Conservation (phyloP, 2,113 vertebrate species). For the Barbus barbus region DNA sequence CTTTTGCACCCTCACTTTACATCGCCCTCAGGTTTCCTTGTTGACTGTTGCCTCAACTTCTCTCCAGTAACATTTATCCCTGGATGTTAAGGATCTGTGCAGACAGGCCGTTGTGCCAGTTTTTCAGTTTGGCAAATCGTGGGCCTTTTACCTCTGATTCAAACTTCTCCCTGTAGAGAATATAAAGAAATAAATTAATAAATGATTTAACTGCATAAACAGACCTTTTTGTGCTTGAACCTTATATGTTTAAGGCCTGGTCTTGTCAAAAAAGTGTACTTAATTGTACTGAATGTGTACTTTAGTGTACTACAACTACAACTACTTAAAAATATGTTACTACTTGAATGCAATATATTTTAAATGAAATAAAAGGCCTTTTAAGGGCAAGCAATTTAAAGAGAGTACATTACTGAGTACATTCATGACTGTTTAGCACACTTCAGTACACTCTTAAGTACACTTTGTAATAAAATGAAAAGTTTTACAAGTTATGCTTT, state of each 20-base stretch:
- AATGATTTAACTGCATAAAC: background rate
- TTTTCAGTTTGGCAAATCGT: slow-evolving; percentile 99
- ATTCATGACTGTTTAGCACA: too few species aligned
- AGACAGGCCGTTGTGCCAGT: slow-evolving; percentile 97
- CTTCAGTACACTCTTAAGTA: too few species aligned
- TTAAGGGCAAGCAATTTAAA: background rate
- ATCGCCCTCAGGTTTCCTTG: slow-evolving; percentile 48
- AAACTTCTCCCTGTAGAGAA: slow-evolving; percentile 90
- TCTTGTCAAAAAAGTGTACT: background rate
- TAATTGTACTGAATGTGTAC: background rate
- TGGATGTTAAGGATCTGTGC: slow-evolving; percentile 98
- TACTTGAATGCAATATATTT: background rate
- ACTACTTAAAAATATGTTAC: too few species aligned
- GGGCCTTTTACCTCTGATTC: slow-evolving; percentile 97
- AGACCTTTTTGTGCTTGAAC: background rate
- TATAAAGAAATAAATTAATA: background rate
- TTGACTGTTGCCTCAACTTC: slow-evolving; percentile 34
- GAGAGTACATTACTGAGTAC: too few species aligned
- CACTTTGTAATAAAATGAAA: too few species aligned
- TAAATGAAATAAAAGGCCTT: background rate
- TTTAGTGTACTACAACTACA: background rate
- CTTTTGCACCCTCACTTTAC: slow-evolving; percentile 49
- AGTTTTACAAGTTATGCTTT: too few species aligned
- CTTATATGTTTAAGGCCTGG: background rate
- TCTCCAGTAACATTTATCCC: slow-evolving; percentile 73